A percentile compares a stretch with the other conserved stretches of the same genome.
phyloP scores from a whole-genome alignment of 2,797 vertebrate genomes.

The Euthynnus affinis region DNA sequence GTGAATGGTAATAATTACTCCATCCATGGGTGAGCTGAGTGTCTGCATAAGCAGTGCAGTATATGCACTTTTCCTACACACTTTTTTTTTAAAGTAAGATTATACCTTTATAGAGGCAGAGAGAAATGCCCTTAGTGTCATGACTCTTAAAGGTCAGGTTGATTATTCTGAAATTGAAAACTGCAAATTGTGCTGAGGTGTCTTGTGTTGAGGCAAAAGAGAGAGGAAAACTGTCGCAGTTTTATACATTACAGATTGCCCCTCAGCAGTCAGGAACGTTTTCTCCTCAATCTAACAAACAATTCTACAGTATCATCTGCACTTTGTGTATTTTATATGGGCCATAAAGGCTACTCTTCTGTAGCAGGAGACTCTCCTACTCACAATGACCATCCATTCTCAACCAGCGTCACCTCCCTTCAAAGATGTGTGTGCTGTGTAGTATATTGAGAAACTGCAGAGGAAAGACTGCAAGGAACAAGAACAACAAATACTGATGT shows the following conservation, averaged over 20 bases:
- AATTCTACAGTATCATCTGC: not conserved
- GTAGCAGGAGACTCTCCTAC: not conserved
- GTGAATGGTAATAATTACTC: constrained; percentile 59
- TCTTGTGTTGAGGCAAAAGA: not conserved
- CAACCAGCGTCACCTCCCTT: not conserved
- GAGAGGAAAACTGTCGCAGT: not conserved
- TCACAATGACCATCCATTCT: constrained; percentile 1
- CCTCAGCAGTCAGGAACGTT: not conserved
- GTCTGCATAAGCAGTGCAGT: constrained; percentile 23
- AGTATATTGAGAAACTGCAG: not conserved
- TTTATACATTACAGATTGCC: not conserved
- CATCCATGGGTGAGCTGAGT: constrained; percentile 37
- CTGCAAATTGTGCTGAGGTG: constrained; percentile 4
- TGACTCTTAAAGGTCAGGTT: constrained; percentile 43
- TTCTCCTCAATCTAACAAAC: not conserved
- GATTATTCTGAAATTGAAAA: constrained; percentile 41
- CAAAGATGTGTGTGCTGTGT: not conserved
- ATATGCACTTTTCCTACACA: constrained; percentile 23
- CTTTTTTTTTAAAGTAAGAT: constrained; percentile 11
- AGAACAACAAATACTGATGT: not conserved
- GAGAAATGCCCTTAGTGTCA: constrained; percentile 15
- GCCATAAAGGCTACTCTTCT: not conserved
- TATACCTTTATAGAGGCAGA: constrained; percentile 4
- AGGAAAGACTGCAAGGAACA: not conserved
- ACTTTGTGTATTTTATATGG: not conserved